Evolutionary conservation across 2,113 vertebrate species (phyloP).

Genomic region (Azemiops feae): DNA sequence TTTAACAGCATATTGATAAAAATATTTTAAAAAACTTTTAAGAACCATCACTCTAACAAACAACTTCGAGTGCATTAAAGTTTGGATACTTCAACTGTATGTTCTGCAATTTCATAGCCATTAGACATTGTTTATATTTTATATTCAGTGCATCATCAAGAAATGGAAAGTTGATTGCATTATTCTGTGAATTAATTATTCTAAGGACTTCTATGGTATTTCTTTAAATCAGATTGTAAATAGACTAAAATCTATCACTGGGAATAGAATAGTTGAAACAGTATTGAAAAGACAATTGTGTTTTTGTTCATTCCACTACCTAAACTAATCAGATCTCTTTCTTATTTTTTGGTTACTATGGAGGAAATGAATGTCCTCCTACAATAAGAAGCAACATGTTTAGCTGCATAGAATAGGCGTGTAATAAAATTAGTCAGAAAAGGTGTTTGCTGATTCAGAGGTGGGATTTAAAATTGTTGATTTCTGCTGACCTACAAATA

Average conservation of each 20-base stretch:
- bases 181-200: neutral
- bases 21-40: neutral
- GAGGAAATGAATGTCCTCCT: neutral
- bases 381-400: neutral
- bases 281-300: neutral
- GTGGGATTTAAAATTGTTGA: neutral
- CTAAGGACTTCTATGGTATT: neutral
- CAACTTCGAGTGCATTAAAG: neutral
- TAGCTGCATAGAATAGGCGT: neutral
- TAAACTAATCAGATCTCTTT: neutral
- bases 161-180: neutral
- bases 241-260: neutral
- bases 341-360: neutral
- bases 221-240: neutral
- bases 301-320: neutral
- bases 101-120: neutral
- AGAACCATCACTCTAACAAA: neutral
- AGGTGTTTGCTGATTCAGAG: neutral
- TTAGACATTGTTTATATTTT: neutral
- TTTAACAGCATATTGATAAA: neutral
- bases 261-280: neutral
- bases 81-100: neutral
- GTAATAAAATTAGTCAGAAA: neutral
- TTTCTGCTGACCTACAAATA: neutral
- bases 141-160: neutral